These are phyloP conservation scores for Pygmarrhopalites habei DNA, from an alignment of 1,140 invertebrate genomes.

Conservation along the genomic window DNA sequence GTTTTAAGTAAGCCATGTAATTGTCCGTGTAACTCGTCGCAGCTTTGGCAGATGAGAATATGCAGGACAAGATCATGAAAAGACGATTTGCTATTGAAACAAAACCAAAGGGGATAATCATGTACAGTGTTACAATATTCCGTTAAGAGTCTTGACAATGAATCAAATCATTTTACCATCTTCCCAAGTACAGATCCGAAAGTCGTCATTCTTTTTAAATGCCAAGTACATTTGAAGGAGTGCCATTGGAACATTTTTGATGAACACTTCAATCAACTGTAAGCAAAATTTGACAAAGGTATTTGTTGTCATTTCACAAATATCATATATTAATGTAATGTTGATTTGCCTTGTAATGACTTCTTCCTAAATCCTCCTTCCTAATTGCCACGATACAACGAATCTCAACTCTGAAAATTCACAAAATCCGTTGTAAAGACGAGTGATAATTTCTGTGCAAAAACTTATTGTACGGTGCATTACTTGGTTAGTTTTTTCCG, in stretches of 20 bases:
- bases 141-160: background rate
- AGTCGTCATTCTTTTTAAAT: background rate
- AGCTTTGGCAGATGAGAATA: constrained; percentile 13
- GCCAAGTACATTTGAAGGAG: constrained; percentile 6
- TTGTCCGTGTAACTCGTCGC: background rate
- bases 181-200: background rate
- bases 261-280: constrained; percentile 8
- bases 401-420: constrained; percentile 3
- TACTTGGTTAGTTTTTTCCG: constrained; percentile 8
- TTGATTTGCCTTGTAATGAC: too few species aligned
- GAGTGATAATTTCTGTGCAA: background rate
- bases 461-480: too few species aligned
- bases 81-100: background rate
- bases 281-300: too few species aligned
- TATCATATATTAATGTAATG: too few species aligned
- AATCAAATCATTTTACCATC: constrained; percentile 6
- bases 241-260: constrained; percentile 15
- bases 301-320: too few species aligned
- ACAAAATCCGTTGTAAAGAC: background rate
- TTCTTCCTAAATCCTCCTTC: background rate
- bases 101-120: background rate
- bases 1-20: constrained; percentile 3
- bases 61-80: constrained; percentile 8
- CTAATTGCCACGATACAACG: background rate
- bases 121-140: background rate